phyloP scores from a whole-genome alignment of 2,797 vertebrate species.

The Loris lydekkerianus region DNA sequence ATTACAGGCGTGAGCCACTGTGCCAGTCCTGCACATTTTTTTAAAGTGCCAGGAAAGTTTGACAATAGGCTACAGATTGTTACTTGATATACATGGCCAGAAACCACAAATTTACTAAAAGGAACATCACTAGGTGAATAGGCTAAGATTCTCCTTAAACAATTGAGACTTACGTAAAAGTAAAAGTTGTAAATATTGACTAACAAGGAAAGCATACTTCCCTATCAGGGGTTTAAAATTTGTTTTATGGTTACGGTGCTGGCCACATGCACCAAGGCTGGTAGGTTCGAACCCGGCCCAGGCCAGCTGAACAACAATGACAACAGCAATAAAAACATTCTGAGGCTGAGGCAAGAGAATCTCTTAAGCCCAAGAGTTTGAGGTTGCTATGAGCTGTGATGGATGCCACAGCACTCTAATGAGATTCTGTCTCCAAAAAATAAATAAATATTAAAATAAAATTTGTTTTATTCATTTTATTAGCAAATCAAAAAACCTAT shows the following conservation, averaged over 20 bases:
- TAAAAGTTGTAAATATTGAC: constrained; percentile 23
- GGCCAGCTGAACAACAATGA: too few species aligned
- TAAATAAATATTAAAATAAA: not conserved
- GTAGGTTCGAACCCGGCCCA: too few species aligned
- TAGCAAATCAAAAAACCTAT: constrained; percentile 26
- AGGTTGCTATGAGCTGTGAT: too few species aligned
- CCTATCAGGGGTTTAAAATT: not conserved
- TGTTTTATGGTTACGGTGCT: not conserved
- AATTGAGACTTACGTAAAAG: constrained; percentile 13
- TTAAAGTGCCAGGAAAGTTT: not conserved
- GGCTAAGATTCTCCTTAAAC: not conserved
- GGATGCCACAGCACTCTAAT: too few species aligned
- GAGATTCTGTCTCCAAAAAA: too few species aligned
- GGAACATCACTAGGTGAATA: not conserved
- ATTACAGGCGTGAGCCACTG: too few species aligned
- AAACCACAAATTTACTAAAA: constrained; percentile 4
- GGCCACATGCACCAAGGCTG: too few species aligned
- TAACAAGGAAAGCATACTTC: not conserved
- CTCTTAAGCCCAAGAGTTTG: too few species aligned
- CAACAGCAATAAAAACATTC: too few species aligned
- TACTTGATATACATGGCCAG: not conserved
- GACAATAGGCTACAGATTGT: not conserved
- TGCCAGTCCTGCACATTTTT: not conserved
- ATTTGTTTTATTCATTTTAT: constrained; percentile 21
- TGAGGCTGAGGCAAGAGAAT: too few species aligned